Percentiles rank a stretch among this genome's conserved stretches.
Evolutionary conservation across 2,888 invertebrate genomes (phyloP).

Genomic region (Linnaemya vulpina): DNA sequence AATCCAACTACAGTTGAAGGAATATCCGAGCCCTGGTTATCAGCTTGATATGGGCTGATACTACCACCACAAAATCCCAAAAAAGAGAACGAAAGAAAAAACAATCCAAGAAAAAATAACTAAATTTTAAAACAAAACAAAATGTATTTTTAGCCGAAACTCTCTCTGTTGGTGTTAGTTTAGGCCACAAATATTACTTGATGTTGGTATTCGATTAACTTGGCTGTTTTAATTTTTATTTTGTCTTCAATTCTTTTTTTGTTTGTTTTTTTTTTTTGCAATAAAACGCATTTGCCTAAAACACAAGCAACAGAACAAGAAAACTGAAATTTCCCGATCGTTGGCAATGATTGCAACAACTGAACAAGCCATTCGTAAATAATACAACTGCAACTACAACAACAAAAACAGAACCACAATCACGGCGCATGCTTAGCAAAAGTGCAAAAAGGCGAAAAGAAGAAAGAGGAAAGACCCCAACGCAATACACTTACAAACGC

Average conservation of each 20-base stretch:
- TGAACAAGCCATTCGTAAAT: slow-evolving; percentile 68
- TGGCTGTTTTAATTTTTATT: slow-evolving; percentile 26
- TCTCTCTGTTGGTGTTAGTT: slow-evolving; percentile 69
- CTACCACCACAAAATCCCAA: slow-evolving; percentile 56
- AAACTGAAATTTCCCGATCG: slow-evolving; percentile 63
- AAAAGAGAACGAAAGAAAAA: slow-evolving; percentile 36
- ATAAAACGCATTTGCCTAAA: slow-evolving; percentile 67
- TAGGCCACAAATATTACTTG: slow-evolving; percentile 69
- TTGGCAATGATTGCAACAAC: slow-evolving; percentile 67
- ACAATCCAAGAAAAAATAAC: slow-evolving; percentile 32
- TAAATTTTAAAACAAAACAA: slow-evolving; percentile 53
- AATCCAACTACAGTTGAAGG: too few species aligned
- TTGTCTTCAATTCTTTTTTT: slow-evolving; percentile 10
- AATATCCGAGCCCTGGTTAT: slow-evolving; percentile 26
- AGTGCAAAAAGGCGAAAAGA: slow-evolving; percentile 38
- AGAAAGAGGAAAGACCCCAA: slow-evolving; percentile 8
- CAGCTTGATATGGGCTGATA: slow-evolving; percentile 67
- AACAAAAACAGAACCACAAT: slow-evolving; percentile 55
- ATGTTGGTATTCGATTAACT: slow-evolving; percentile 61
- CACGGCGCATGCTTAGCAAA: slow-evolving; percentile 71
- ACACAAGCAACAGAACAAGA: slow-evolving; percentile 44
- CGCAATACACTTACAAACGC: slow-evolving; percentile 24
- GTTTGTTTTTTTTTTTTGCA: slow-evolving; percentile 17
- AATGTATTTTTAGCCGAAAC: slow-evolving; percentile 45
- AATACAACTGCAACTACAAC: slow-evolving; percentile 54